These are phyloP conservation scores for Leptinotarsa lineolata DNA, from an alignment of 1,140 invertebrate genomes.

Conservation along the genomic window DNA sequence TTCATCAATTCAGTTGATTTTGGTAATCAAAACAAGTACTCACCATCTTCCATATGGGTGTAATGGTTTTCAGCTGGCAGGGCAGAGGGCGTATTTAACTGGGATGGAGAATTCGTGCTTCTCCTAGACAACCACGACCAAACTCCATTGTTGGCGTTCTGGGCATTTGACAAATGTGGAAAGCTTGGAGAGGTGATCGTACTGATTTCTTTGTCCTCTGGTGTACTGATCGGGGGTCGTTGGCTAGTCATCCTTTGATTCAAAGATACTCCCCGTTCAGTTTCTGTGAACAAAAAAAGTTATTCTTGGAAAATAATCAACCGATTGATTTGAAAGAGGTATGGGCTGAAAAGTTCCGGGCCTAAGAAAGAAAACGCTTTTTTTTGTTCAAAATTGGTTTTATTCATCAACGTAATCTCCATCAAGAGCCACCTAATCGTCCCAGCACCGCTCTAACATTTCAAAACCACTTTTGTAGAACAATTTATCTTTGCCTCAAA, in stretches of 20 bases:
- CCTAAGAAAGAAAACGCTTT: too few species aligned
- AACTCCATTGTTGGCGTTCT: constrained; percentile 60
- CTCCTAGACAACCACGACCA: constrained; percentile 70
- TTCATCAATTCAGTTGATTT: neutral
- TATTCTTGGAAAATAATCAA: neutral
- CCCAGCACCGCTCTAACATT: too few species aligned
- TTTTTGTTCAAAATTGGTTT: too few species aligned
- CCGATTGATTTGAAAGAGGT: too few species aligned
- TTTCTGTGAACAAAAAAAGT: constrained; percentile 27
- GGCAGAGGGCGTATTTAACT: constrained; percentile 56
- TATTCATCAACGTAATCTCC: too few species aligned
- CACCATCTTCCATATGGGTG: constrained; percentile 68
- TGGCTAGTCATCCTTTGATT: constrained; percentile 23
- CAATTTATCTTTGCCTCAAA: too few species aligned
- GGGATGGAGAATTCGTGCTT: constrained; percentile 53
- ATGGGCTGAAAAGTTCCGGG: too few species aligned
- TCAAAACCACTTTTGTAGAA: too few species aligned
- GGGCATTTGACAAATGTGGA: constrained; percentile 32
- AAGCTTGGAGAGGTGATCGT: constrained; percentile 40
- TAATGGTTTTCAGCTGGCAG: constrained; percentile 70
- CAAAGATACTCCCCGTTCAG: constrained; percentile 31
- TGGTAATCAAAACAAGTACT: neutral
- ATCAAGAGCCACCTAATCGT: too few species aligned
- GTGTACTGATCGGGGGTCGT: constrained; percentile 46
- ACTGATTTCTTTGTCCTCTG: constrained; percentile 48